Percentiles rank a stretch among this genome's conserved stretches.
Conservation (phyloP, 2,113 vertebrate genomes). For the Bolborhynchus lineola region DNA sequence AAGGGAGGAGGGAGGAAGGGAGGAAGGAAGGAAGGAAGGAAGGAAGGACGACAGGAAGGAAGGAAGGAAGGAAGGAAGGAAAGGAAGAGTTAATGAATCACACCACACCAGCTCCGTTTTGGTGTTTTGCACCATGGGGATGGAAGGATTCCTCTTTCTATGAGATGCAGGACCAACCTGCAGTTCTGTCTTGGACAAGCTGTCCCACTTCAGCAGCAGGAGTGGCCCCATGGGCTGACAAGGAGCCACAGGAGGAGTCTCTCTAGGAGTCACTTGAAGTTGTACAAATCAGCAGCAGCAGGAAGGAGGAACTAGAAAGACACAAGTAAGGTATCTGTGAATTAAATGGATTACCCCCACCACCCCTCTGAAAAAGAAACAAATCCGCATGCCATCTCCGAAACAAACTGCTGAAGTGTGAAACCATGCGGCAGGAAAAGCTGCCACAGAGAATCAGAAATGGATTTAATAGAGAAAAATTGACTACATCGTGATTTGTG, state of each 20-base stretch:
- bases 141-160: not conserved
- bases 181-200: not conserved
- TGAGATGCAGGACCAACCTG: not conserved
- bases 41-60: not conserved
- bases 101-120: not conserved
- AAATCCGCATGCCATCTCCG: not conserved
- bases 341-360: not conserved
- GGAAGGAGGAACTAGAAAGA: not conserved
- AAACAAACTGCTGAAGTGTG: not conserved
- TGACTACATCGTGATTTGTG: not conserved
- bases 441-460: constrained; percentile 5
- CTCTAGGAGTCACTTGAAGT: not conserved
- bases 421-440: not conserved
- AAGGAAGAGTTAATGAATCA: not conserved
- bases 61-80: not conserved
- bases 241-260: not conserved
- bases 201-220: not conserved
- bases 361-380: not conserved
- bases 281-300: not conserved
- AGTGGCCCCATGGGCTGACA: not conserved
- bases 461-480: constrained; percentile 32
- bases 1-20: too few species aligned
- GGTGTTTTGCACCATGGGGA: not conserved
- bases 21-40: too few species aligned
- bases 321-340: not conserved